Evolutionary conservation across 1,140 invertebrate genomes (phyloP).

Genomic region (Cherax quadricarinatus): DNA sequence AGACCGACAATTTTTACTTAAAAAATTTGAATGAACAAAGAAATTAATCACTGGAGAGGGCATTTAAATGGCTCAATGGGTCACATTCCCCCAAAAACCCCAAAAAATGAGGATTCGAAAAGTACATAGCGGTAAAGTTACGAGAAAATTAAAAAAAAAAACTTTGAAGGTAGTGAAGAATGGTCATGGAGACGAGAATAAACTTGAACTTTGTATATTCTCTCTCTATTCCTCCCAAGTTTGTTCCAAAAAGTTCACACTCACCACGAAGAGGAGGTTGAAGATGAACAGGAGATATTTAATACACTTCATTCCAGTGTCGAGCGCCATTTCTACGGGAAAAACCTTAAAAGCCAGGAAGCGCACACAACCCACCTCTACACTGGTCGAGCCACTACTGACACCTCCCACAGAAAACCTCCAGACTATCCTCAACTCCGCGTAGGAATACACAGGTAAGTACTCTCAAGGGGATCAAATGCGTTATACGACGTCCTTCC

Average conservation of each 20-base stretch:
- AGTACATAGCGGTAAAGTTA: too few relatives aligned
- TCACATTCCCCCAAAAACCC: too few relatives aligned
- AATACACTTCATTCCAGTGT: constrained; percentile 72
- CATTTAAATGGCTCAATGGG: too few relatives aligned
- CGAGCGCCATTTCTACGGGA: constrained; percentile 60
- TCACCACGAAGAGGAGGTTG: constrained; percentile 71
- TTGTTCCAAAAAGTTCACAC: constrained; percentile 9
- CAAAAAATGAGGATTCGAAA: too few relatives aligned
- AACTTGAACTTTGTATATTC: too few relatives aligned
- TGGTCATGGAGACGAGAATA: too few relatives aligned
- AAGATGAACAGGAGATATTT: constrained; percentile 73
- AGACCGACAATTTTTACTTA: too few relatives aligned
- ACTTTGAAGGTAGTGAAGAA: too few relatives aligned
- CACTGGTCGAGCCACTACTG: constrained; percentile 64
- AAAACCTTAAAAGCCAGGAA: not conserved
- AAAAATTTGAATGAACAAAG: too few relatives aligned
- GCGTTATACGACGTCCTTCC: too few relatives aligned
- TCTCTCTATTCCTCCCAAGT: not conserved
- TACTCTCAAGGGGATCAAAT: not conserved
- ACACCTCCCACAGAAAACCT: not conserved
- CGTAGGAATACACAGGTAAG: constrained; percentile 61
- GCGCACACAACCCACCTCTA: constrained; percentile 29
- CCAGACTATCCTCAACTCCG: not conserved
- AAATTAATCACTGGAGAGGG: too few relatives aligned
- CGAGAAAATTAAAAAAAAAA: too few relatives aligned